These are phyloP conservation scores for Iselma pallidipennis DNA, from an alignment of 2,888 invertebrate genomes.

Conservation along the genomic window DNA sequence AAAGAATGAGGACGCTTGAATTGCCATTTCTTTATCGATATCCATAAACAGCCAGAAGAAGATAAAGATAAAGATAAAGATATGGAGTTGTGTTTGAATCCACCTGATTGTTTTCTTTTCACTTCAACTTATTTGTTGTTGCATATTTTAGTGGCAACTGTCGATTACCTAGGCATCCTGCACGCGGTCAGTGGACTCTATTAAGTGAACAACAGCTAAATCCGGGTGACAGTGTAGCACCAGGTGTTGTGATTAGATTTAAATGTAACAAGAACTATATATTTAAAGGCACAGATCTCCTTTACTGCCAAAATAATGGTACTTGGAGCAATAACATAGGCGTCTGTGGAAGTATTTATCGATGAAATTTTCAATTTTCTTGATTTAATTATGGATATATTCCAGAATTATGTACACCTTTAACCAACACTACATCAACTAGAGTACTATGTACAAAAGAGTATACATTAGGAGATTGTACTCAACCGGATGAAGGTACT, in stretches of 20 bases:
- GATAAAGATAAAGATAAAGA: too few relatives aligned
- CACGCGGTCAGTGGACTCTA: conserved; percentile 36
- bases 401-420: conserved; percentile 35
- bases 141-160: conserved; percentile 26
- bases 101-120: too few relatives aligned
- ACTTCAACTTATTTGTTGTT: too few relatives aligned
- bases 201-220: not conserved
- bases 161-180: conserved; percentile 37
- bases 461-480: conserved; percentile 31
- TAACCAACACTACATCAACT: conserved; percentile 21
- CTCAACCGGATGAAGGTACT: conserved; percentile 38
- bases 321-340: not conserved
- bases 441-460: conserved; percentile 30
- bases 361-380: too few relatives aligned
- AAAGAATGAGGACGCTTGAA: too few relatives aligned
- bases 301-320: not conserved
- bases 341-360: not conserved
- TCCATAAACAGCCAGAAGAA: too few relatives aligned
- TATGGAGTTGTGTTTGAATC: too few relatives aligned
- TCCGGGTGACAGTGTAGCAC: conserved; percentile 28
- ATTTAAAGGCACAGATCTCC: conserved; percentile 4
- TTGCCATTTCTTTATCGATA: too few relatives aligned
- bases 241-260: conserved; percentile 27
- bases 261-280: conserved; percentile 32
- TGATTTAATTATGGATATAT: conserved; percentile 19